Evolutionary conservation across 2,797 vertebrate genomes (phyloP).

Genomic region (Falco concolor): DNA sequence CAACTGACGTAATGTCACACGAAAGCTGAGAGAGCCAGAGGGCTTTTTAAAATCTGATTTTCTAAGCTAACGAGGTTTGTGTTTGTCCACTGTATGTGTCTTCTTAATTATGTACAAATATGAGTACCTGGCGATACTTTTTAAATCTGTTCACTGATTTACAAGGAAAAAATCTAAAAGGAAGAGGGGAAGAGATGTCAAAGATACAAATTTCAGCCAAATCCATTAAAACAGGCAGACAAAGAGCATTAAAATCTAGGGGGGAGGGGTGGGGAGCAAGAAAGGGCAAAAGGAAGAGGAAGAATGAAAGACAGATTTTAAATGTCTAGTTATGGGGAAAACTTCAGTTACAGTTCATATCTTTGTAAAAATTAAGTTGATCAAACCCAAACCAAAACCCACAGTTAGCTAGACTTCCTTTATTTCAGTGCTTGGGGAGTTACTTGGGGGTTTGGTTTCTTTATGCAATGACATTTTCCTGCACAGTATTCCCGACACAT

Average conservation of each 20-base stretch:
- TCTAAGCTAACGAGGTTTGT: slow-evolving; percentile 16
- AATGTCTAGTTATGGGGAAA: not conserved
- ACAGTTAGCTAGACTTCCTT: not conserved
- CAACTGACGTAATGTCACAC: slow-evolving; percentile 18
- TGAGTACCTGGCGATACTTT: not conserved
- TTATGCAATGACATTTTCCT: not conserved
- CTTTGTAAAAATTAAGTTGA: not conserved
- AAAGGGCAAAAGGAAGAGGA: not conserved
- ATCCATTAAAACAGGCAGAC: not conserved
- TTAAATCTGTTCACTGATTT: not conserved
- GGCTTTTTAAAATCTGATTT: not conserved
- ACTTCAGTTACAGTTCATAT: not conserved
- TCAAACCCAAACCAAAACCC: not conserved
- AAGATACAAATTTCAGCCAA: not conserved
- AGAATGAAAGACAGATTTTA: not conserved
- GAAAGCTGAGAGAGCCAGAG: slow-evolving; percentile 1
- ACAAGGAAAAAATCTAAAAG: not conserved
- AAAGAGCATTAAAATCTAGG: not conserved
- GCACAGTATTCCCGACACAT: not conserved
- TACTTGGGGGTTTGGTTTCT: not conserved
- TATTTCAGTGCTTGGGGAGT: not conserved
- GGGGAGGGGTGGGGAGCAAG: not conserved
- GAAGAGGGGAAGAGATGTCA: not conserved
- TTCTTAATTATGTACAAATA: not conserved
- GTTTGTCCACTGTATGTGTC: not conserved